A percentile compares a stretch with the other conserved stretches of the same genome.
Evolutionary conservation across 2,888 invertebrate genomes (phyloP).

Genomic region (Gastrophysa polygoni): DNA sequence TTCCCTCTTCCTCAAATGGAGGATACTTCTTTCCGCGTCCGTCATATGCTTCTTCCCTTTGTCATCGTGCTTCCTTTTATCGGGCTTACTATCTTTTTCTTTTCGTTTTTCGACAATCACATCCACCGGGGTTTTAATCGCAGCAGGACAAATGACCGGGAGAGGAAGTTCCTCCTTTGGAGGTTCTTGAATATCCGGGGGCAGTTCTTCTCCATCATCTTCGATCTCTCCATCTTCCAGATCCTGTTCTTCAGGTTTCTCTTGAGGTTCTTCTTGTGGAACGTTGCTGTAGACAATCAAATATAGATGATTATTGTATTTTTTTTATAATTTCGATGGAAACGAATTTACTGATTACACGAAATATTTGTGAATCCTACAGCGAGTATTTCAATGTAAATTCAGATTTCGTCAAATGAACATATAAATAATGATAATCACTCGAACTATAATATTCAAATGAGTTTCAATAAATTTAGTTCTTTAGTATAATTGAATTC

Average conservation of each 20-base stretch:
- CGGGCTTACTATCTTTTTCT: constrained; percentile 29
- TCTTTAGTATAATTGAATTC: no score
- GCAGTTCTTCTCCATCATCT: constrained; percentile 64
- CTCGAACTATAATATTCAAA: no score
- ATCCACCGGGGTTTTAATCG: constrained; percentile 10
- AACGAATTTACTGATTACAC: neutral
- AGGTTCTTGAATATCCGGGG: constrained; percentile 23
- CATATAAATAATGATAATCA: no score
- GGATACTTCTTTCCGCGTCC: constrained; percentile 57
- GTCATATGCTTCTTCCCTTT: constrained; percentile 53
- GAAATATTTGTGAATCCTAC: no score
- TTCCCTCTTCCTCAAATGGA: constrained; percentile 55
- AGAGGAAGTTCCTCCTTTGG: constrained; percentile 14
- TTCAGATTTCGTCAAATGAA: no score
- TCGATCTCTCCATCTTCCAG: constrained; percentile 90
- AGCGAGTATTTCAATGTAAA: no score
- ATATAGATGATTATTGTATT: neutral
- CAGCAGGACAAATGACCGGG: neutral
- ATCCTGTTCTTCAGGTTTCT: constrained; percentile 60
- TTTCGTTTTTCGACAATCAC: constrained; percentile 29
- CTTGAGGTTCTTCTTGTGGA: constrained; percentile 31
- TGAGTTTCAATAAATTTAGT: no score
- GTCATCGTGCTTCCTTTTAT: constrained; percentile 45
- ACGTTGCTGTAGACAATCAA: constrained; percentile 31
- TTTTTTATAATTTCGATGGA: neutral